Conservation (phyloP, 2,113 vertebrate species). For the Melanerpes formicivorus region DNA sequence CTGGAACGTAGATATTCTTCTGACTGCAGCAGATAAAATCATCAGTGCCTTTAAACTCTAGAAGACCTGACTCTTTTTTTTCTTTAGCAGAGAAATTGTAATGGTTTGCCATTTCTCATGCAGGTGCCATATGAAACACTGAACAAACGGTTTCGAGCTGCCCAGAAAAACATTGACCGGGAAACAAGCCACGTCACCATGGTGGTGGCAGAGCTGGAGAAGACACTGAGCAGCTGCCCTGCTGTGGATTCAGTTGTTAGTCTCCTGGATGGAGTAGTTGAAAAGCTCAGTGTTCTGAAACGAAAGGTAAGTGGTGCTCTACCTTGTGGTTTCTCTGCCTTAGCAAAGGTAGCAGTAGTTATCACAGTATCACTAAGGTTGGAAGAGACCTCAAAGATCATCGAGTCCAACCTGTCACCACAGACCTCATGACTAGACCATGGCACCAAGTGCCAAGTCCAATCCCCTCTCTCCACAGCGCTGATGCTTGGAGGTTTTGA, state of each 20-base stretch:
- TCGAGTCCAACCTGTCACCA: too few relatives aligned
- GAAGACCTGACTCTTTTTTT: not conserved
- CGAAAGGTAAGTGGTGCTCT: constrained; percentile 83
- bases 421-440: too few relatives aligned
- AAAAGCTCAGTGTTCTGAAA: constrained; percentile 96
- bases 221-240: constrained; percentile 93
- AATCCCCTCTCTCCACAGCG: not conserved
- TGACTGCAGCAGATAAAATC: not conserved
- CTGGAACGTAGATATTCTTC: not conserved
- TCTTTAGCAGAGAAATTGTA: not conserved
- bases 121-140: constrained; percentile 98
- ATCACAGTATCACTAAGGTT: too few relatives aligned
- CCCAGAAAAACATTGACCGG: constrained; percentile 97
- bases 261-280: constrained; percentile 94
- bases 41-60: not conserved
- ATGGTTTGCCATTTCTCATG: not conserved
- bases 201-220: constrained; percentile 97
- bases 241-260: constrained; percentile 97
- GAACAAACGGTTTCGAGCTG: constrained; percentile 96
- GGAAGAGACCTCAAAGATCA: too few relatives aligned
- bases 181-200: constrained; percentile 98
- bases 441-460: too few relatives aligned
- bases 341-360: not conserved
- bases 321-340: not conserved
- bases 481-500: not conserved